Conservation (phyloP, 2,888 invertebrate genomes). For the Caenorhabditis sp. region DNA sequence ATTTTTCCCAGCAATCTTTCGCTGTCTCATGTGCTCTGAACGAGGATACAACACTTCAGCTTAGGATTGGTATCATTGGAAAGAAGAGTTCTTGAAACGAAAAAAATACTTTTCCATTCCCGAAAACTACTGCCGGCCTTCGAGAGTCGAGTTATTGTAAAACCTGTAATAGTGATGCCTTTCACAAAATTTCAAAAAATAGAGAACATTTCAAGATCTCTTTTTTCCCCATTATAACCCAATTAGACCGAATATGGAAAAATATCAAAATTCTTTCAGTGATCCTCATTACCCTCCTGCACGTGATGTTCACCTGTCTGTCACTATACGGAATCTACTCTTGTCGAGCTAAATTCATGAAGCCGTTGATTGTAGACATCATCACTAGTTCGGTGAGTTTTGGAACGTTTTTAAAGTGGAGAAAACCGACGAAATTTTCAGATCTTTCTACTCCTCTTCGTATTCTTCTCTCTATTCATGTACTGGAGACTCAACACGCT, state of each 20-base stretch:
- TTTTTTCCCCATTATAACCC: too few relatives aligned
- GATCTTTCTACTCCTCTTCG: conserved; percentile 67
- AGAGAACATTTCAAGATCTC: too few relatives aligned
- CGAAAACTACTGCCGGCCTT: too few relatives aligned
- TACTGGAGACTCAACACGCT: conserved; percentile 68
- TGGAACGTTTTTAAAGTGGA: too few relatives aligned
- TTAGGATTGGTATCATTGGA: too few relatives aligned
- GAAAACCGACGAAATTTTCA: conserved; percentile 44
- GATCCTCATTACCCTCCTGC: conserved; percentile 63
- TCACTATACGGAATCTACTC: conserved; percentile 74
- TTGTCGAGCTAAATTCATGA: conserved; percentile 71
- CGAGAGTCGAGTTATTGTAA: too few relatives aligned
- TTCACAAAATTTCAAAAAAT: too few relatives aligned
- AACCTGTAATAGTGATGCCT: too few relatives aligned
- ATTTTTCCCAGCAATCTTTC: background rate
- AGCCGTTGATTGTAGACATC: conserved; percentile 72
- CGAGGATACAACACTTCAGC: too few relatives aligned
- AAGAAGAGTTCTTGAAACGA: too few relatives aligned
- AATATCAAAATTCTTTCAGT: conserved; percentile 69
- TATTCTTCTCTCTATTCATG: conserved; percentile 67
- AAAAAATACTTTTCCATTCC: too few relatives aligned
- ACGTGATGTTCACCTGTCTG: conserved; percentile 70
- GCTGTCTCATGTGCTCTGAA: background rate
- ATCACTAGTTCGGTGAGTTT: conserved; percentile 67
- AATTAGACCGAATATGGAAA: too few relatives aligned